phyloP scores from a whole-genome alignment of 2,113 vertebrate genomes.

The Crypturellus undulatus region DNA sequence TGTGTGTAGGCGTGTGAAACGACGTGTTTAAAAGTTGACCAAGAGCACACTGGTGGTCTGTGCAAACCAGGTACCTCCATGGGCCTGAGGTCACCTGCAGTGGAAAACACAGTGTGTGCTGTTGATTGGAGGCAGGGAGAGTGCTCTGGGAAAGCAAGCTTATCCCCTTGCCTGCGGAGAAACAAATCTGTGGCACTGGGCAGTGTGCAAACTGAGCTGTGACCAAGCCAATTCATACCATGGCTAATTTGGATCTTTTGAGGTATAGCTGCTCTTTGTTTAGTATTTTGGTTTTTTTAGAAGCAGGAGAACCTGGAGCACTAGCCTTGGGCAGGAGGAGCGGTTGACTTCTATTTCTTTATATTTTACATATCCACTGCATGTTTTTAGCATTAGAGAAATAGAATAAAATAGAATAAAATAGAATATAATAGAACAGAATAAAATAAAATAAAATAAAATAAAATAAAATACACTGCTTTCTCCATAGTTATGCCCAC shows the following conservation, averaged over 20 bases:
- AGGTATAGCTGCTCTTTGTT: conserved; percentile 1
- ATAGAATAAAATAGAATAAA: background rate
- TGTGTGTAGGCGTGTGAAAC: fast-evolving
- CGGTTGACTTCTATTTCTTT: background rate
- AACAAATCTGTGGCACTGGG: background rate
- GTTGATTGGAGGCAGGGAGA: background rate
- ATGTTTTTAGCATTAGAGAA: background rate
- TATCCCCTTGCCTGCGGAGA: background rate
- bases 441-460: no score
- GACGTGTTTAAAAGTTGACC: background rate
- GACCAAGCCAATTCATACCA: background rate
- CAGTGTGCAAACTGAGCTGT: background rate
- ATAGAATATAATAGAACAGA: no score
- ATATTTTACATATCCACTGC: background rate
- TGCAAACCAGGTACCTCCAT: background rate
- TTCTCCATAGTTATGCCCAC: background rate
- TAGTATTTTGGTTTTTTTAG: background rate
- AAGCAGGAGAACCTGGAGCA: background rate
- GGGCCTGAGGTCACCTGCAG: background rate
- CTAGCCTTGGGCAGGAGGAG: background rate
- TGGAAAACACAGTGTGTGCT: background rate
- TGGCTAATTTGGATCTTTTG: background rate
- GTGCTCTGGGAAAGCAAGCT: background rate
- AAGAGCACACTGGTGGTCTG: background rate
- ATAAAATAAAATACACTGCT: background rate